Base-by-base conservation (phyloP, 2,797 vertebrate genomes). In the Choloepus didactylus region DNA sequence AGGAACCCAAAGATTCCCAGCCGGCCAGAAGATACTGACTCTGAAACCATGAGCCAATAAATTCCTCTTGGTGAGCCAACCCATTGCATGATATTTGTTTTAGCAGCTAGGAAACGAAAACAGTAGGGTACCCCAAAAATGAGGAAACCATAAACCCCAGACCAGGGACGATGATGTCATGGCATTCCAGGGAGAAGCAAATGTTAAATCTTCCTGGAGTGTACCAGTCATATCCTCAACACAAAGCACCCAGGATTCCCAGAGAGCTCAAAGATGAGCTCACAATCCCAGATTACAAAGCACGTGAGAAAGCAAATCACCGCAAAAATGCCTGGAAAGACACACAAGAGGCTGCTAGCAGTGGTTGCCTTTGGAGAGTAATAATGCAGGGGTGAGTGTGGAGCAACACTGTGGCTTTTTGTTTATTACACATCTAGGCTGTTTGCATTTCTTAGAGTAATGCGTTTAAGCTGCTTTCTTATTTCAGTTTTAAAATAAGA, bases 271-370 rank as follows among this genome's bases (percentile, higher is more conserved):
- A 49, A 49, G 49, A 62, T 62, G 75, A 93, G 51, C 16, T 84
- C 19, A 0, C 64, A 77, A 51, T 38, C 46, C 21, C 10, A 69
- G 69, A 93, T 21, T 12, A 80, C 4, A 73, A 80, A 60, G n/a
- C 62, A 0, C 2, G 2, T 0, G 12, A 38, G 56, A 77, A 62
- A 35, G 25, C 16, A 49, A 83, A 81, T 10, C 27, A 14, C 49
- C 51, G 56, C 31, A 38, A 8, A 97, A 97, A 96, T 73, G 95
- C 95, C 96, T 38, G 56, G 41, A n/a, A 72, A 31, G 54, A 11
- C 73, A 2, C 6, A 11, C 31, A 5, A 31, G 80, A 51, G 29
- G 25, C 5, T 3, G 14, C 10, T n/a, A 23, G 21, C 12, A n/a
- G 16, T 0, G 23, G 9, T 0, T 25, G 60, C n/a, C 67, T 85